Percentiles rank a stretch among this genome's conserved stretches.
Evolutionary conservation across 2,113 vertebrate genomes (phyloP).

Genomic region (Pampusana beccarii): DNA sequence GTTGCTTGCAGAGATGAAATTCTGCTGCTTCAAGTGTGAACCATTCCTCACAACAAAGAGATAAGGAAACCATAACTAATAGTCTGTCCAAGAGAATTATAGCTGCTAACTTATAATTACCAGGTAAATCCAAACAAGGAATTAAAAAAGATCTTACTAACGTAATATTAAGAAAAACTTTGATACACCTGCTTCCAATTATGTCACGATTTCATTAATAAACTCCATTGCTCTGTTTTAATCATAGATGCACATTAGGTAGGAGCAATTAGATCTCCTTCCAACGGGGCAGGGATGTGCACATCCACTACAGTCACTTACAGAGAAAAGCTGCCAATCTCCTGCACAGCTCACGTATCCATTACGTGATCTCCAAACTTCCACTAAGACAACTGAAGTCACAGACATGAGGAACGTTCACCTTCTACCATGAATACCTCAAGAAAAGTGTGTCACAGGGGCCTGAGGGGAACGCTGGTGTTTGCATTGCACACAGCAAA

Average conservation of each 20-base stretch:
- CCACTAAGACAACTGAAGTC: background rate
- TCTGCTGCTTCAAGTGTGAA: constrained; percentile 46
- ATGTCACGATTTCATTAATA: background rate
- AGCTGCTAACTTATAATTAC: constrained; percentile 74
- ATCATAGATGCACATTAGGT: background rate
- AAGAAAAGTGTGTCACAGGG: background rate
- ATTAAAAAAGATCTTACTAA: constrained; percentile 44
- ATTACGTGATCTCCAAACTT: background rate
- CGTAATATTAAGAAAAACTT: background rate
- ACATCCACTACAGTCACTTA: background rate
- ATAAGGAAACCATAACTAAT: constrained; percentile 66
- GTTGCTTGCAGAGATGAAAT: constrained; percentile 68
- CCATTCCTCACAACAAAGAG: constrained; percentile 38
- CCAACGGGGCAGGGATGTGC: background rate
- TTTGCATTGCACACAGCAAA: background rate
- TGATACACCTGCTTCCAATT: constrained; percentile 6
- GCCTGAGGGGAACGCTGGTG: background rate
- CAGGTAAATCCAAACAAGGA: constrained; percentile 69
- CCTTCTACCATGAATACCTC: background rate
- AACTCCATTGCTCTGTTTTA: background rate
- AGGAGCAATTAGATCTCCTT: background rate
- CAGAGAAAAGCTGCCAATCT: background rate
- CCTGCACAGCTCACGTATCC: background rate
- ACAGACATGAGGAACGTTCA: background rate
- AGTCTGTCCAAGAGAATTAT: constrained; percentile 60